Conservation (phyloP, 1,140 invertebrate species). For the Alviniconcha marisindica region DNA sequence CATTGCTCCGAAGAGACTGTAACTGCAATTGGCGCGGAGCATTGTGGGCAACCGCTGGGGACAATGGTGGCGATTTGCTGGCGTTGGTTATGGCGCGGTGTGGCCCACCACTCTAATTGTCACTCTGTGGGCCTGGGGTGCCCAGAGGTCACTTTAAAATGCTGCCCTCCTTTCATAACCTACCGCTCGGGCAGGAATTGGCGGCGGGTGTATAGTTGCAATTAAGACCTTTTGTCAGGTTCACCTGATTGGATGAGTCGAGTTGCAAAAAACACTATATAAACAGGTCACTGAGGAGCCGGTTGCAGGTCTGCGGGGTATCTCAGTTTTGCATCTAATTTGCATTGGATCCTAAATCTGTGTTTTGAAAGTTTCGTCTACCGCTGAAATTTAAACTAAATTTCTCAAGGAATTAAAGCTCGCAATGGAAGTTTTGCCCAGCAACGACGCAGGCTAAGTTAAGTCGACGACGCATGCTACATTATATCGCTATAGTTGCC, state of each 20-base stretch:
- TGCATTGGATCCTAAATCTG: no score
- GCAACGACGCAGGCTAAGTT: conserved; percentile 19
- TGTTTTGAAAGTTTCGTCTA: no score
- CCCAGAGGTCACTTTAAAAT: conserved; percentile 15
- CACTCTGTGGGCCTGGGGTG: not conserved
- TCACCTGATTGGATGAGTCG: no score
- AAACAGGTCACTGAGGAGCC: no score
- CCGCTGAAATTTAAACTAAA: no score
- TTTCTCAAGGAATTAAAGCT: no score
- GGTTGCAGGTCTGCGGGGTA: no score
- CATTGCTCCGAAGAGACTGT: conserved; percentile 24
- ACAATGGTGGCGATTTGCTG: conserved; percentile 9
- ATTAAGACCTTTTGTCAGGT: not conserved
- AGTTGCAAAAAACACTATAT: no score
- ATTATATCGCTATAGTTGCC: no score
- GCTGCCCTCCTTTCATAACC: not conserved
- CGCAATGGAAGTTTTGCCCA: conserved; percentile 37
- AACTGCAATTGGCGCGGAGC: not conserved
- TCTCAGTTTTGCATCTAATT: no score
- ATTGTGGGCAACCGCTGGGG: not conserved
- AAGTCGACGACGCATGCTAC: no score
- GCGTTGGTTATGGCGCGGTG: conserved; percentile 2
- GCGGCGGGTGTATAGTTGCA: not conserved
- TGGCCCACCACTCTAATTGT: not conserved
- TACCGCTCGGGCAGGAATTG: not conserved